phyloP scores from a whole-genome alignment of 2,113 vertebrate genomes.

The Galemys pyrenaicus region DNA sequence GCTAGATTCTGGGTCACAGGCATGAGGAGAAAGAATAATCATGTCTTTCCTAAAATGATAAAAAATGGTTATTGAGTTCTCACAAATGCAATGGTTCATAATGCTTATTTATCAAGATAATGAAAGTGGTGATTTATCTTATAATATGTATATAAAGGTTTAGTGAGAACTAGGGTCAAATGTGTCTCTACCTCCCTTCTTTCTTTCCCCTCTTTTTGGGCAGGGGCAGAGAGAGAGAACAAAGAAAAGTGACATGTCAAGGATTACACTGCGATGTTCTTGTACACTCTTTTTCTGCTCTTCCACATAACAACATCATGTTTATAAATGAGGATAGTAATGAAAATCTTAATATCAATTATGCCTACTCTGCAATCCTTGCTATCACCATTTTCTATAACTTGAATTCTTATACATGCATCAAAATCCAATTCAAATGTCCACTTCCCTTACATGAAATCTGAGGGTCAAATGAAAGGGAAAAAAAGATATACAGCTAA shows the following conservation, averaged over 20 bases:
- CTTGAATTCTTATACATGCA: neutral
- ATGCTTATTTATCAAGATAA: neutral
- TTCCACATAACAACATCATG: neutral
- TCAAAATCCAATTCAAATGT: neutral
- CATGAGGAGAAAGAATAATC: neutral
- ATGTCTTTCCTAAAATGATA: neutral
- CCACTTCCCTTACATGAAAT: neutral
- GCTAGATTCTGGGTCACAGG: neutral
- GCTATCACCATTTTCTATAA: neutral
- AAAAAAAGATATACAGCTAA: neutral
- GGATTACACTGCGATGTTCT: neutral
- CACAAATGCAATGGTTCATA: neutral
- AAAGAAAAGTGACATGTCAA: neutral
- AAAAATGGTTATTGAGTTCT: neutral
- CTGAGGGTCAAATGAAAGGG: neutral
- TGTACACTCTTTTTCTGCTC: neutral
- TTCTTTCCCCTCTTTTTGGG: too few species aligned
- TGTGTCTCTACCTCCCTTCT: neutral
- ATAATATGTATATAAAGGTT: neutral
- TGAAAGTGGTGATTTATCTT: neutral
- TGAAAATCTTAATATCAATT: neutral
- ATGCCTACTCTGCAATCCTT: neutral
- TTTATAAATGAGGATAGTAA: neutral
- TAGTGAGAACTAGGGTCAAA: neutral
- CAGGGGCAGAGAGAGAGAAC: neutral